phyloP scores from a whole-genome alignment of 2,888 invertebrate species.

The Tethea ocularis region DNA sequence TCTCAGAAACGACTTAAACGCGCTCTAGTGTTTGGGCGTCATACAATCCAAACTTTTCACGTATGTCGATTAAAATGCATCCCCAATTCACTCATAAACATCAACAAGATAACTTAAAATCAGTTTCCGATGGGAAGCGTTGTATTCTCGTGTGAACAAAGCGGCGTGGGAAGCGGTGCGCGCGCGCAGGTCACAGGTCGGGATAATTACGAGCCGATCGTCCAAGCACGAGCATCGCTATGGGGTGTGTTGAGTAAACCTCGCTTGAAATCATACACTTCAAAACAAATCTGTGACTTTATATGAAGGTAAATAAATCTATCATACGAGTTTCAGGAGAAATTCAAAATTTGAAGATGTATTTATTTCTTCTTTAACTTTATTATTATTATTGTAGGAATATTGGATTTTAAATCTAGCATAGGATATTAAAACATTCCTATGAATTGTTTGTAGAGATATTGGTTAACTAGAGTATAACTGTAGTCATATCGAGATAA shows the following conservation, averaged over 20 bases:
- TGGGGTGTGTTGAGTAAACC: conserved; percentile 26
- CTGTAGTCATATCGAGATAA: neutral
- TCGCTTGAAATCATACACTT: neutral
- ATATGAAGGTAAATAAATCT: neutral
- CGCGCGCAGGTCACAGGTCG: conserved; percentile 72
- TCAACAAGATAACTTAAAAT: conserved; percentile 23
- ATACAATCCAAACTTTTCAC: conserved; percentile 23
- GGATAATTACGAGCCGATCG: conserved; percentile 65
- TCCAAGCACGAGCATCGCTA: conserved; percentile 46
- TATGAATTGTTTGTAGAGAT: neutral
- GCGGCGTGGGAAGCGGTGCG: conserved; percentile 63
- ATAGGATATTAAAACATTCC: neutral
- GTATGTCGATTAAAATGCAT: conserved; percentile 12
- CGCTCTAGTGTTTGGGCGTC: neutral
- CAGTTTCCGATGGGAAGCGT: conserved; percentile 73
- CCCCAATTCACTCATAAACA: conserved; percentile 15
- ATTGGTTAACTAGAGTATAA: neutral
- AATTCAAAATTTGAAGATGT: no score
- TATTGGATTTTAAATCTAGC: no score
- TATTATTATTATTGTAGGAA: no score
- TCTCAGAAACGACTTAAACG: neutral
- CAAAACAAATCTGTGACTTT: conserved; percentile 12
- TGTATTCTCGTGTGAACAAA: conserved; percentile 75
- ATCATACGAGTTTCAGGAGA: neutral
- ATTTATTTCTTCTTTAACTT: no score